Base-by-base conservation (phyloP, 2,113 vertebrate species). In the Poecilia latipinna region DNA sequence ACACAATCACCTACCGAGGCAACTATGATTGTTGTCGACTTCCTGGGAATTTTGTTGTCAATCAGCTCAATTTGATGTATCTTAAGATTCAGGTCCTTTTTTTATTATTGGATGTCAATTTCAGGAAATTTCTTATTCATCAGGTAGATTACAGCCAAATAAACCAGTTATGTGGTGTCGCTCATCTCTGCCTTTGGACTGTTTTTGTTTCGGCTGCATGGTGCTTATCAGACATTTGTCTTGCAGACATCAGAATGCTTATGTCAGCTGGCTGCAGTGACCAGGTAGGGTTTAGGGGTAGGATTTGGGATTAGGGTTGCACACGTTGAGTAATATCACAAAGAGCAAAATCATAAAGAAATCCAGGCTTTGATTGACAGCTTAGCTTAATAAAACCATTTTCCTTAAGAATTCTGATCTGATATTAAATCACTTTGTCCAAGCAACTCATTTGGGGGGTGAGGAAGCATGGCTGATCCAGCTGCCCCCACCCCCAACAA, bases 81-180 rank as follows among this genome's bases (percentile, higher is more conserved):
- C 70, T 37, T 82, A 80, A 87, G 82, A 85, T 92, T 85, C 86
- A 90, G 91, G 88, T 83, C 75, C 72, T 86, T 83, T 86, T 83
- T 76, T 72, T 68, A 75, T 82, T 48, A 48, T 48, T 84, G 68
- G 48, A 87, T 89, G 85, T 90, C 78, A 68, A 77, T 89, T 82
- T 92, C 91, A 90, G 88, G 91, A 92, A 87, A 89, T 88, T 51
- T 57, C 7, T 19, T 15, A 65, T 72, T 66, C 74, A 87, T 93
- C 92, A 92, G 92, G 91, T 90, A 62, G 90, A 91, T 86, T 73
- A 66, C 88, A 92, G 92, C 90, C 92, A 91, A 92, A 93, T 92
- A 91, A 93, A 92, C 35, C 77, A 73, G 61, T 90, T 78, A 13
- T 77, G 82, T 85, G 74, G 73, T 66, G 70, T 86, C 78, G 74